Base-by-base conservation (phyloP, 2,113 vertebrate species). In the Panurus biarmicus region DNA sequence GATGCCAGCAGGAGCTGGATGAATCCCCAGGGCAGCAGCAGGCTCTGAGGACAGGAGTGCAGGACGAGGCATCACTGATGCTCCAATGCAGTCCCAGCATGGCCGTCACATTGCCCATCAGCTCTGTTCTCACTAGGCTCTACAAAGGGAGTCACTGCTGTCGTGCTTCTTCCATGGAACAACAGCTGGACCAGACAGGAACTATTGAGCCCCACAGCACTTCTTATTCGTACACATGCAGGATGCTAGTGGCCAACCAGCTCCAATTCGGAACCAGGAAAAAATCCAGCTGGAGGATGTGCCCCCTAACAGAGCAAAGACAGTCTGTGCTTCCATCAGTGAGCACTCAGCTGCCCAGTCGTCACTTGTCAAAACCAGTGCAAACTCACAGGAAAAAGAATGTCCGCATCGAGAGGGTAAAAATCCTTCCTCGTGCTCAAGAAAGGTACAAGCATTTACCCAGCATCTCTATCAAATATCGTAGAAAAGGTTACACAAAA, bases 401-500 rank as follows among this genome's bases (percentile, higher is more conserved):
- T 6, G 73, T 97, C 97, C 48, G 3, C 89, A 94, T 87, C 9
- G 3, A 95, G 67, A 93, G 93, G 69, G 60, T 95, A 88, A 61
- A 95, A 97, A 97, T 96, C 88, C 60, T 94, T 97, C 93, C 86
- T 96, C 45, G 26, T 33, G 3, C 57, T 88, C 6, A 60, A 97
- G 95, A 97, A 88, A 90, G 95, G 86, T 86, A 93, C 85, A 92
- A 87, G 93, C 90, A 71, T 97, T 97, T 90, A 93, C 85, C 92
- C 62, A 28, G 91, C 89, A 95, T 95, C 95, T 97, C 96, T 93
- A 96, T 97, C 97, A 97, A 97, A 94, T 95, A 96, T 94, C 1
- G 70, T 97, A 97, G 95, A 97, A 97, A 97, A 97, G 90, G 95
- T 97, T 97, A 97, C 97, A 97, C 94, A 97, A 97, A 96, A 98